Percentiles rank a stretch among this genome's conserved stretches.
These are phyloP conservation scores for Morus bassanus DNA, from an alignment of 2,797 vertebrate genomes.

Conservation along the genomic window DNA sequence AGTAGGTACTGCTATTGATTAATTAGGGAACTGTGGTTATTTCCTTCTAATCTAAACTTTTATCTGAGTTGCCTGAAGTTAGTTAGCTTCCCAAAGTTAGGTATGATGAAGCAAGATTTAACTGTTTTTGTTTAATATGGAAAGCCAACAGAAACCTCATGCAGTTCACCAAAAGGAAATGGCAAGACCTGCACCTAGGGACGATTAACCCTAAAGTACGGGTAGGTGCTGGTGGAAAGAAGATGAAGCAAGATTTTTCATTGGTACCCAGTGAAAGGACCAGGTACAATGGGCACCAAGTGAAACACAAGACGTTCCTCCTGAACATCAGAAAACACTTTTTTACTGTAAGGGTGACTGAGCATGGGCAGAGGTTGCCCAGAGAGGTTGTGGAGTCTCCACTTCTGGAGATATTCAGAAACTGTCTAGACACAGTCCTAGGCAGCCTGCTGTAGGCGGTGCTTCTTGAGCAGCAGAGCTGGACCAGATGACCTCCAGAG, in stretches of 20 bases:
- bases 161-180: not conserved
- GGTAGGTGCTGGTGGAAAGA: not conserved
- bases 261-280: not conserved
- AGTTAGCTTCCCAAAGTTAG: not conserved
- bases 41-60: not conserved
- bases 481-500: not conserved
- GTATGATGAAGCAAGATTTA: not conserved
- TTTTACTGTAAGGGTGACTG: not conserved
- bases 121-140: not conserved
- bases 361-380: not conserved
- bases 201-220: not conserved
- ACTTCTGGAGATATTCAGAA: not conserved
- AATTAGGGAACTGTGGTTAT: not conserved
- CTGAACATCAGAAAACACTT: not conserved
- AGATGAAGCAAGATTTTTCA: not conserved
- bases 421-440: not conserved
- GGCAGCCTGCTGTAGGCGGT: not conserved
- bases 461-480: not conserved
- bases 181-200: not conserved
- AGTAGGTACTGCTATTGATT: not conserved
- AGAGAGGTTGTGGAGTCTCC: not conserved
- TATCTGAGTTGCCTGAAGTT: not conserved
- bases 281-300: not conserved
- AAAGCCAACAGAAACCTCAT: not conserved
- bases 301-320: not conserved